Base-by-base conservation (phyloP, 1,140 invertebrate species). In the Chironomus striatipennis region DNA sequence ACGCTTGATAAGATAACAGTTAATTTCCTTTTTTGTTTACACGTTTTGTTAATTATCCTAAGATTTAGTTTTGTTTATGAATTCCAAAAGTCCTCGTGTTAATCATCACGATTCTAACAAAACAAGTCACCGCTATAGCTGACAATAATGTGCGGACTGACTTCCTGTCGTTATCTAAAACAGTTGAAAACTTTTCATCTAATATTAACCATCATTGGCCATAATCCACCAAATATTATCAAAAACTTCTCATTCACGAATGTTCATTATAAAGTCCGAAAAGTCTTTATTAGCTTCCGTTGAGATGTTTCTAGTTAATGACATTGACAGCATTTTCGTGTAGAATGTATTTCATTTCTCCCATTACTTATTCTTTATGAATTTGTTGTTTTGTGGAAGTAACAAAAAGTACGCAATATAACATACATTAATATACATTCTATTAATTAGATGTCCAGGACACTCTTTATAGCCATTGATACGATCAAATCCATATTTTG, bases 111-210 rank as follows among this genome's bases (percentile, higher is more conserved):
- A n/a, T n/a, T n/a, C 97, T 97, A 99, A 85, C 99, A 98, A 83
- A 99, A 99, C 84, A 95, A 97, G 80, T 99, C 98, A 75, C 98
- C 98, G 80, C 99, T 99, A 82, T 99, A 99, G 7, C 97, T 98
- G 0, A 98, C 96, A 85, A 99, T 95, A 78, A 99, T 94, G 80
- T 98, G 95, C 0, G 98, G 98, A 77, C 93, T 91, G 0, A 98
- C 89, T 79, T 98, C 93, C 81, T 99, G 85, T 99, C 98, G 84
- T 93, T 99, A 4, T 98, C 98, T 8, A 98, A 82, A 0, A 99
- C 95, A 75, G 98, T 94, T 7, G 94, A 92, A 80, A 99, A 97
- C 90, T 77, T 87, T 85, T 75, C 87, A 87, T 79, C 90, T 91
- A 0, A 99, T 87, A 15, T 90, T 90, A 81, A n/a, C n/a, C n/a